Conservation (phyloP, 2,113 vertebrate species). For the Scomber japonicus region DNA sequence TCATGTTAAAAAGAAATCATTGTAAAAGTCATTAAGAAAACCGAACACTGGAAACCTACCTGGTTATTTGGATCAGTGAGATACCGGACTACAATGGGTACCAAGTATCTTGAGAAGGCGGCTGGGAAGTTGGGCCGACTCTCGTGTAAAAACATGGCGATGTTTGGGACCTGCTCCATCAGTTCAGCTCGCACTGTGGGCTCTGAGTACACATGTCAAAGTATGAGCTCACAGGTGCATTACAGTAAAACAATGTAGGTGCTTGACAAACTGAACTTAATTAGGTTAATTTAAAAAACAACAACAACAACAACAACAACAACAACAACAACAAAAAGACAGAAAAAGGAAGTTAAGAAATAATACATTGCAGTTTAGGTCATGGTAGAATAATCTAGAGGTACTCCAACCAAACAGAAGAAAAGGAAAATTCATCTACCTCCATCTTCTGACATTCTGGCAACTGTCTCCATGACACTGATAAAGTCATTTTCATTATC, state of each 20-base stretch:
- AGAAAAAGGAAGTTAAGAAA: not conserved
- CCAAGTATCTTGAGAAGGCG: constrained; percentile 90
- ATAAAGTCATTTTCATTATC: constrained; percentile 91
- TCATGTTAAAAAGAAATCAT: no score
- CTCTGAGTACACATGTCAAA: constrained; percentile 80
- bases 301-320: no score
- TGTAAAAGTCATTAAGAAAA: not conserved
- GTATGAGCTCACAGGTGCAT: not conserved
- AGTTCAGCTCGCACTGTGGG: constrained; percentile 91
- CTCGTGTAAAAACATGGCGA: constrained; percentile 92
- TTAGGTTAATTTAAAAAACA: no score
- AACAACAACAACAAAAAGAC: no score
- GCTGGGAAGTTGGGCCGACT: constrained; percentile 89
- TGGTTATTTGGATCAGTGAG: constrained; percentile 93
- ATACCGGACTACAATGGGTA: constrained; percentile 89
- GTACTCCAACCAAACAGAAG: not conserved
- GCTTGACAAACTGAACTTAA: no score
- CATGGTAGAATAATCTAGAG: not conserved
- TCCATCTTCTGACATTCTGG: constrained; percentile 93
- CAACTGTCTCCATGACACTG: constrained; percentile 90
- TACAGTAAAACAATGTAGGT: not conserved
- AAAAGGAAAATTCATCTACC: constrained; percentile 81
- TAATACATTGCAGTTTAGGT: not conserved
- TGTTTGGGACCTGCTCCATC: constrained; percentile 93
- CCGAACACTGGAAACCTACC: constrained; percentile 72